Evolutionary conservation across 2,888 invertebrate species (phyloP), one percentile per base, ranked within the genome.

Genomic region (Synergus laeviventris): DNA sequence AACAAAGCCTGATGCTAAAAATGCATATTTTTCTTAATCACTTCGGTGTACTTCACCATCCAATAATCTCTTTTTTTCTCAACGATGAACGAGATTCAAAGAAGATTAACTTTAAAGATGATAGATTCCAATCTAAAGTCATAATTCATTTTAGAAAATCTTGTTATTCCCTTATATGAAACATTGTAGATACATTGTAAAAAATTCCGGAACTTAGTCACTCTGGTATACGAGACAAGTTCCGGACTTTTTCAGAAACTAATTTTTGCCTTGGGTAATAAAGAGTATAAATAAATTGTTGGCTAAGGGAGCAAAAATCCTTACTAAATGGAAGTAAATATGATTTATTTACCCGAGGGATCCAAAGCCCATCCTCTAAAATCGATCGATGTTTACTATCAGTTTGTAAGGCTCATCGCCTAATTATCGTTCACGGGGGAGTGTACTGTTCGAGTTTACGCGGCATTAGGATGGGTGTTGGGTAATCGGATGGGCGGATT

Each of bases 401-500:
- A 36, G 70, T 2, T 70, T 8, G 45, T 49, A 49, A 49, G 16
- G n/a, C 31, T 49, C 11, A 49, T 4, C 31, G n/a, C 31, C 70
- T 49, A 49, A 70, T 70, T 49, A 70, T 49, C 49, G 70, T n/a
- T 49, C 31, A 45, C 45, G 31, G 70, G 16, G n/a, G n/a, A 66
- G 31, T 70, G 70, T 31, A 49, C 70, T 78, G 84, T 78, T 80
- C 54, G 78, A 76, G 73, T 81, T 80, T 81, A 81, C 82, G 83
- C 84, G 82, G 81, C 84, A 86, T 85, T 84, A 84, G 82, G 82
- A 80, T 81, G 77, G n/a, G 80, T 81, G 79, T 79, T 79, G 80
- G 83, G 85, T 86, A 87, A 87, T 87, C 86, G 87, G 85, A 85
- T 84, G 82, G 85, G 85, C 84, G 85, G 86, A 84, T 87, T 87